Percentiles rank a stretch among this genome's conserved stretches.
These are phyloP conservation scores for Eonycteris spelaea DNA, from an alignment of 2,113 vertebrate genomes.

Conservation along the genomic window DNA sequence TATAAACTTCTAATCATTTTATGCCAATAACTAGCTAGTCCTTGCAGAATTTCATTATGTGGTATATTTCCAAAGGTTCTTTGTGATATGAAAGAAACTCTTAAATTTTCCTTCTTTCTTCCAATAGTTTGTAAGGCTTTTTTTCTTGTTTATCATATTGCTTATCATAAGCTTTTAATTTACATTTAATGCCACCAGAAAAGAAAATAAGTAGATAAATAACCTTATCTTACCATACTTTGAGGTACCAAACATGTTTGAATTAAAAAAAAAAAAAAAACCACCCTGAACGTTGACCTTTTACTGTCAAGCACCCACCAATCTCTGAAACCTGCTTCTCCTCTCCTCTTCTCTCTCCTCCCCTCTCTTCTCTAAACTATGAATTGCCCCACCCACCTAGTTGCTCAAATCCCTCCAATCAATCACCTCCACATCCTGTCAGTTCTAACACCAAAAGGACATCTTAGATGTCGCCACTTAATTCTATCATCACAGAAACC, in stretches of 20 bases:
- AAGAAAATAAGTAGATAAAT: neutral
- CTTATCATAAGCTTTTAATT: neutral
- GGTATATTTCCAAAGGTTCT: neutral
- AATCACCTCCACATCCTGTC: neutral
- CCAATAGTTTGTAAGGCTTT: neutral
- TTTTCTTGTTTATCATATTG: neutral
- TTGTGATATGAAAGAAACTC: neutral
- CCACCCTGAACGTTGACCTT: neutral
- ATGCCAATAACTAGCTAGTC: neutral
- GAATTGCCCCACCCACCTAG: neutral
- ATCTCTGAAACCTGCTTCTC: neutral
- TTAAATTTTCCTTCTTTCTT: neutral
- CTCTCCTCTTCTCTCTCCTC: neutral
- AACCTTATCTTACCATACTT: neutral
- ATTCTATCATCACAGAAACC: neutral
- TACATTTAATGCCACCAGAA: constrained; percentile 18
- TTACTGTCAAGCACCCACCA: rapidly evolving
- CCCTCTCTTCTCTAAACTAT: neutral
- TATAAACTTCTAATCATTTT: neutral
- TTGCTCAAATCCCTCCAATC: neutral
- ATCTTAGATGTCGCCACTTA: neutral
- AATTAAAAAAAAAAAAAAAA: neutral
- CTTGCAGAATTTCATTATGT: constrained; percentile 6
- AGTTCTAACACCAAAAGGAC: neutral
- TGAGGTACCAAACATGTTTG: neutral